Percentiles rank a stretch among this genome's conserved stretches.
These are phyloP conservation scores for Fulica atra DNA, from an alignment of 2,113 vertebrate species.

Conservation along the genomic window DNA sequence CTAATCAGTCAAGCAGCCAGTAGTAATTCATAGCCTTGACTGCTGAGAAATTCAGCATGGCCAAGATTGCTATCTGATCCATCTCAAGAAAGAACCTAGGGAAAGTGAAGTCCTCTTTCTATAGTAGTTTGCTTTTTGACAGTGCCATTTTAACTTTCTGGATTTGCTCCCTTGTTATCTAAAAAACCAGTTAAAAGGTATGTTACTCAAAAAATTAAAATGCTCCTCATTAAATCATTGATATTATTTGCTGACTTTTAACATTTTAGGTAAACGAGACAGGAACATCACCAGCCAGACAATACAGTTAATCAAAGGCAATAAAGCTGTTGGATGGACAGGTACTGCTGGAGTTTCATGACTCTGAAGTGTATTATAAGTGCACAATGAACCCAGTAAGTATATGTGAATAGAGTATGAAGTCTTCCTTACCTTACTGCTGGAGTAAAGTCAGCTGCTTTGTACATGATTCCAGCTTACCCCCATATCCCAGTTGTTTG, in stretches of 20 bases:
- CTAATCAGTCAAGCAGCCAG: conserved; percentile 15
- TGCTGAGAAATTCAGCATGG: background rate
- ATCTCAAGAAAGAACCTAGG: background rate
- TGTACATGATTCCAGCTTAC: no score
- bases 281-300: background rate
- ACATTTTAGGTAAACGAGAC: background rate
- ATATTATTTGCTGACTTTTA: background rate
- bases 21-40: background rate
- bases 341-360: background rate
- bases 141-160: background rate
- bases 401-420: background rate
- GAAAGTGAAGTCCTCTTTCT: background rate
- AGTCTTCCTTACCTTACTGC: background rate
- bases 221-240: background rate
- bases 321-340: background rate
- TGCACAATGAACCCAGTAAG: background rate
- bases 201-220: background rate
- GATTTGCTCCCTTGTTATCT: background rate
- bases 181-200: background rate
- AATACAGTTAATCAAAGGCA: background rate
- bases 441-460: background rate
- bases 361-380: background rate
- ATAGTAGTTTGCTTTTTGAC: background rate
- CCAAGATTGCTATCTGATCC: background rate
- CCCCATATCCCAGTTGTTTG: background rate